Conservation (phyloP, 2,888 invertebrate genomes). For the Malthinus seriepunctatus region DNA sequence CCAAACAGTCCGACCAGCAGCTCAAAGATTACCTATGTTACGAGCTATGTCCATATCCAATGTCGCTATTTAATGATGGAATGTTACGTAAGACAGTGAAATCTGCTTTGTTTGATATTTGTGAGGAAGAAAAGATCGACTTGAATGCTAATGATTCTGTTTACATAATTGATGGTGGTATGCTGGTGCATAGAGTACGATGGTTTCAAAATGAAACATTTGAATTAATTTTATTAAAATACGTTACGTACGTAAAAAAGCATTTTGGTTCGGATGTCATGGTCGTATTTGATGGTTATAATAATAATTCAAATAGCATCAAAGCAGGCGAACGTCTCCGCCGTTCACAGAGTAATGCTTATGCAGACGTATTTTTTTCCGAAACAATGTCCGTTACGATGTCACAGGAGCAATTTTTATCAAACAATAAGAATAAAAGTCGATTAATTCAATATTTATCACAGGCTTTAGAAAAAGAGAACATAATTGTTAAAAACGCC, state of each 20-base stretch:
- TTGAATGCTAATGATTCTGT: neutral
- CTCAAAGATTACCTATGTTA: neutral
- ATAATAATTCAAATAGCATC: neutral
- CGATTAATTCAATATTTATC: neutral
- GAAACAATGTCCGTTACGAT: neutral
- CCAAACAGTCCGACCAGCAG: neutral
- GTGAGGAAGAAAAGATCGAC: neutral
- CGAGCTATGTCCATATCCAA: constrained; percentile 2
- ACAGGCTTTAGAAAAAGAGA: neutral
- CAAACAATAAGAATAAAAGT: neutral
- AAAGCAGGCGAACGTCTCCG: neutral
- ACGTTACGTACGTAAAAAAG: neutral
- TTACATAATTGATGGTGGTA: too few species aligned
- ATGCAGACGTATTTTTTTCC: neutral
- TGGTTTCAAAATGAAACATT: neutral
- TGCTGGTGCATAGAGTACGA: too few species aligned
- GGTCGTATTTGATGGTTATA: neutral
- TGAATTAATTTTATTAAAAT: neutral
- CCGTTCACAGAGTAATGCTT: neutral
- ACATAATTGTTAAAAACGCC: neutral
- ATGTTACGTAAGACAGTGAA: constrained; percentile 9
- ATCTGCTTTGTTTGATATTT: constrained; percentile 1
- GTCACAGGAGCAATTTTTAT: neutral
- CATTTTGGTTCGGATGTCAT: neutral
- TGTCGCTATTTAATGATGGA: neutral